A percentile compares a stretch with the other conserved stretches of the same genome.
Conservation (phyloP, 2,113 vertebrate genomes). For the Terrapene triunguis region DNA sequence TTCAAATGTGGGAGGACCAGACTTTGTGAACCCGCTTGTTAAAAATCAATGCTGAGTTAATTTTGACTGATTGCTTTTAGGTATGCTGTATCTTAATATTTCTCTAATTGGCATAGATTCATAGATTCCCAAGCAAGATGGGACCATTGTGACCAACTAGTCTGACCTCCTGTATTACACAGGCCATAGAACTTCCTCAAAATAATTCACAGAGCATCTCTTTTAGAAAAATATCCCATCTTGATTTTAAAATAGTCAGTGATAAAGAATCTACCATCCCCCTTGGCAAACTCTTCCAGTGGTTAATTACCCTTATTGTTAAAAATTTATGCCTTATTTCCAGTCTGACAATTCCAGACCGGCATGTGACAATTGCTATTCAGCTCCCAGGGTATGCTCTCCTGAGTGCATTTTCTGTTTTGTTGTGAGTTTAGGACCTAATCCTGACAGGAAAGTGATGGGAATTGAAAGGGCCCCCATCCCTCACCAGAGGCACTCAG, state of each 20-base stretch:
- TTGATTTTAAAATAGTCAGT: not conserved
- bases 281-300: not conserved
- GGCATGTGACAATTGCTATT: not conserved
- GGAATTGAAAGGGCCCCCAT: not conserved
- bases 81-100: not conserved
- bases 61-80: not conserved
- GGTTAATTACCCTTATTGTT: not conserved
- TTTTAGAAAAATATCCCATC: not conserved
- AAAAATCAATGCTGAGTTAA: slow-evolving; percentile 23
- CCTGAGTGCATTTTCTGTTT: not conserved
- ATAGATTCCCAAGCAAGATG: not conserved
- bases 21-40: slow-evolving; percentile 32
- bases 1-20: slow-evolving; percentile 21
- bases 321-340: not conserved
- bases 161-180: not conserved
- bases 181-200: not conserved
- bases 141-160: not conserved
- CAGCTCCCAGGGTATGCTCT: not conserved
- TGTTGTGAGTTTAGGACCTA: rapidly evolving
- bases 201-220: not conserved
- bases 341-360: not conserved
- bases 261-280: not conserved
- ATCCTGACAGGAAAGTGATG: slow-evolving; percentile 6
- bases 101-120: not conserved
- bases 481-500: rapidly evolving